Evolutionary conservation across 2,797 vertebrate species (phyloP), one percentile per base, ranked within the genome.

Genomic region (Fistularia tabacaria): DNA sequence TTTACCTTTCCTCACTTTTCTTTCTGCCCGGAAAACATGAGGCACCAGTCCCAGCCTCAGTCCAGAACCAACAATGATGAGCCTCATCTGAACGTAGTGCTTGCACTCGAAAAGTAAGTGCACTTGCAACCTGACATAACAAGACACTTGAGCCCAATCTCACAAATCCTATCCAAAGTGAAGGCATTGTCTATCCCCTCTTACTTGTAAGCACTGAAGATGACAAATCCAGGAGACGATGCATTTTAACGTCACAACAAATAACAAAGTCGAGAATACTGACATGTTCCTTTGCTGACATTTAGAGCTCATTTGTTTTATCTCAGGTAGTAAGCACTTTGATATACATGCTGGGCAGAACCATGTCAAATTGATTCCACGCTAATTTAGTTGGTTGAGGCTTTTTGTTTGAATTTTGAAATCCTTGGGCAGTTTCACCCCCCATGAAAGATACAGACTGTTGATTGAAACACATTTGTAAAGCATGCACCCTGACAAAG

Each of bases 401-500:
- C 68, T 76, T 77, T 40, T 80, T 69, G 67, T 76, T 80, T 79
- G 69, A 64, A 76, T 66, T 74, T 64, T 57, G 36, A 79, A 69
- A 62, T 66, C 69, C 65, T 72, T 71, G 73, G 76, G 77, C 59
- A n/a, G n/a, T n/a, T n/a, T 69, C 36, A 44, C 14, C 6, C 12
- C 59, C 61, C 85, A 77, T 67, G 74, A 71, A 72, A 78, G 59
- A 76, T 81, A 80, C 65, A 84, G 76, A 84, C 77, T 85, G 83
- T 77, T 80, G 77, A 80, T 77, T 75, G 71, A 81, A 86, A 87
- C 85, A 87, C 85, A 86, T 88, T 88, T 80, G 85, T 79, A 83
- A 84, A 87, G 84, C 87, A 90, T 90, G 88, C 85, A 85, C 73
- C 79, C 81, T 54, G 69, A 79, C 74, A 77, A 76, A 88, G 80